These are phyloP conservation scores for Drosophila mojavensis DNA, from an alignment of 1,140 invertebrate genomes.

Conservation along the genomic window DNA sequence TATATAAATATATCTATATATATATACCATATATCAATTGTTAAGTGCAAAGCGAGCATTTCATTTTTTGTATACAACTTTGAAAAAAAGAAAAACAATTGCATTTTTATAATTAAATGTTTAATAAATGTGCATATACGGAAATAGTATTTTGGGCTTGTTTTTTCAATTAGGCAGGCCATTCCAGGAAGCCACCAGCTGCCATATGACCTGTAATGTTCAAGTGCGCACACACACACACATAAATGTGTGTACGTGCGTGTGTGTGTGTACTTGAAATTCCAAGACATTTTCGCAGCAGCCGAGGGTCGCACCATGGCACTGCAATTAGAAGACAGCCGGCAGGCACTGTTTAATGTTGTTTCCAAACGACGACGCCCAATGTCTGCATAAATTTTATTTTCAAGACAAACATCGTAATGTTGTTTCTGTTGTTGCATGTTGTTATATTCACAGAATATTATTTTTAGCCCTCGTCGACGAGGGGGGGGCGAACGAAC, in stretches of 20 bases:
- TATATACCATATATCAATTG: conserved; percentile 26
- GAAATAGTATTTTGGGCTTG: conserved; percentile 23
- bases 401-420: conserved; percentile 49
- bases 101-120: conserved; percentile 52
- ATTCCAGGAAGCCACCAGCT: conserved; percentile 56
- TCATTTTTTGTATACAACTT: conserved; percentile 40
- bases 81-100: conserved; percentile 16
- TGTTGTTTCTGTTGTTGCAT: conserved; percentile 15
- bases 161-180: conserved; percentile 43
- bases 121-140: conserved; percentile 38
- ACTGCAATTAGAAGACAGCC: conserved; percentile 79
- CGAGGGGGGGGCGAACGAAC: conserved; percentile 48
- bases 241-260: background rate
- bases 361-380: conserved; percentile 54
- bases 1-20: conserved; percentile 22
- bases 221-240: conserved; percentile 47
- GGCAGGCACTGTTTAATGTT: conserved; percentile 51
- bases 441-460: conserved; percentile 41
- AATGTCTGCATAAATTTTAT: conserved; percentile 26
- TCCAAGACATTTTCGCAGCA: conserved; percentile 78
- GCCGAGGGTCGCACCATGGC: conserved; percentile 65
- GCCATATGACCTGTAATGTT: conserved; percentile 54
- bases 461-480: conserved; percentile 65
- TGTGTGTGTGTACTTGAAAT: conserved; percentile 66
- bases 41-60: conserved; percentile 42